A percentile compares a stretch with the other conserved stretches of the same genome.
Evolutionary conservation across 2,888 invertebrate species (phyloP).

Genomic region (Amaurobius ferox): DNA sequence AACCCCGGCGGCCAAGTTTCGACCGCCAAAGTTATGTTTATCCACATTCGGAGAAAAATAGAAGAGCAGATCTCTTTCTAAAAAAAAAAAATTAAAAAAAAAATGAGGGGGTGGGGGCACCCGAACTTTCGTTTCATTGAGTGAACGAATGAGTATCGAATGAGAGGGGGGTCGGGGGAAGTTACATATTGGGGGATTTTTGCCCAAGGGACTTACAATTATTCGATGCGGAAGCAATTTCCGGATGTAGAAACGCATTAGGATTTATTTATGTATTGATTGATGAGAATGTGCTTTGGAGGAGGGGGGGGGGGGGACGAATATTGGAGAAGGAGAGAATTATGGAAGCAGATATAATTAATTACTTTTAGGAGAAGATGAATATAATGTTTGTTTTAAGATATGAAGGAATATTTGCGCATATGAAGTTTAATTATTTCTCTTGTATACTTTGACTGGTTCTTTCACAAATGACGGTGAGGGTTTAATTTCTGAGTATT

Average conservation of each 20-base stretch:
- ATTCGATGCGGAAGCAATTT: constrained; percentile 2
- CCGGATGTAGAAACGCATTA: neutral
- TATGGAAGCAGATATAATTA: neutral
- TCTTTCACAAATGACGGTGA: too few relatives aligned
- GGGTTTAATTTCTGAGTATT: too few relatives aligned
- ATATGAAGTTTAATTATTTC: too few relatives aligned
- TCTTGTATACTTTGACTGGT: too few relatives aligned
- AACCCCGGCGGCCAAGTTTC: neutral
- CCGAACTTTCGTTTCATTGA: neutral
- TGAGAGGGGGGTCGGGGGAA: neutral
- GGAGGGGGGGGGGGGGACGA: neutral
- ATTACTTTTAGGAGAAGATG: neutral
- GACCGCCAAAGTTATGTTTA: neutral
- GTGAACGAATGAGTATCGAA: neutral
- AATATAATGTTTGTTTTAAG: neutral
- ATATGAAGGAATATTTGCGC: neutral
- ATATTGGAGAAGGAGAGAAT: neutral
- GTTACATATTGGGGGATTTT: constrained; percentile 2
- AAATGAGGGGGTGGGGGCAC: neutral
- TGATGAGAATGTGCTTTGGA: neutral
- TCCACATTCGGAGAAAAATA: neutral
- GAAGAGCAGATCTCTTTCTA: neutral
- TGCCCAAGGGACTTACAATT: neutral
- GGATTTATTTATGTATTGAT: constrained; percentile 8
- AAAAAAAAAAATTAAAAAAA: neutral